Base-by-base conservation (phyloP, 1,140 invertebrate genomes). In the Meloidogyne exigua region DNA sequence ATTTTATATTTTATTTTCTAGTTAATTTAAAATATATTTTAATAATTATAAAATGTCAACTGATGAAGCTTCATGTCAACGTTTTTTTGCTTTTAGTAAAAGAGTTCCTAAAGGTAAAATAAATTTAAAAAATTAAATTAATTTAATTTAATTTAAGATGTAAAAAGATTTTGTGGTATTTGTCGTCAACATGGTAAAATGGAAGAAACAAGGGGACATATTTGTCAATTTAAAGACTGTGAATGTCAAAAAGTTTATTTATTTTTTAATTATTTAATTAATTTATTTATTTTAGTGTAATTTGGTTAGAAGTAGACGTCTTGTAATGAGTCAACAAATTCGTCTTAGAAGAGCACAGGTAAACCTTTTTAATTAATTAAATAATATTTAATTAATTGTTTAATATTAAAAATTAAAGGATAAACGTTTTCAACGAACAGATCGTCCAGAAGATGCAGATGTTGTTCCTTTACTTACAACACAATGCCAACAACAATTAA, bases 101-200 rank as follows among this genome's bases (percentile, higher is more conserved):
- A 36, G 76, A 49, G 77, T 79, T 25, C 76, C 76, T 15, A 79
- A 71, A 69, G 74, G 76, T 66, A 9, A 42, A 25, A 25, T 9
- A 9, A 18, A n/a, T n/a, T 63, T 21, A 12, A 25, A 28, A 23
- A 28, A 18, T 66, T 68, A 68, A 9, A 39, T 68, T 36, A 12
- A 10, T 74, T 18, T 79, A 79, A 2, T 28, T 18, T 7, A 18
- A 21, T 62, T 67, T 72, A 18, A 87, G 84, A 87, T 76, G 84
- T 85, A 12, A 87, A 87, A 68, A 69, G 84, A 32, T 85, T 81
- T 68, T 85, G 84, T 81, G 84, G 84, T 57, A 85, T 85, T 70
- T 85, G 84, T 72, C 70, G 84, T 28, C 84, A 85, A 63, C 84
- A 85, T 62, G 83, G 83, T 12, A 72, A 87, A 32, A 67, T 85